A percentile compares a stretch with the other conserved stretches of the same genome.
These are phyloP conservation scores for Andrena dorsata DNA, from an alignment of 2,888 invertebrate species.

Conservation along the genomic window DNA sequence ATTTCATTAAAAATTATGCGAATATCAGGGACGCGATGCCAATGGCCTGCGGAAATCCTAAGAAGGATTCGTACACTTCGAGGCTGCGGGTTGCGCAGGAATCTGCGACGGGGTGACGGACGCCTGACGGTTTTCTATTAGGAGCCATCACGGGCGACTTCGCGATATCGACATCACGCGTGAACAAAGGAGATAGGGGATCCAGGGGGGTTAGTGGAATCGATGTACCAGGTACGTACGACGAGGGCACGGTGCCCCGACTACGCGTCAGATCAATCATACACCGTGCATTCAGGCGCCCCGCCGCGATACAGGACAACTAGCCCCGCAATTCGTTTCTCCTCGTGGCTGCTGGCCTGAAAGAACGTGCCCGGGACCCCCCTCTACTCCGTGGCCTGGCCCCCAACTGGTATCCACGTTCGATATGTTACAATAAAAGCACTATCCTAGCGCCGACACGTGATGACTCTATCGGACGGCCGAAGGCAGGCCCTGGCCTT, in stretches of 20 bases:
- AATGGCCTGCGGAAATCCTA: no score
- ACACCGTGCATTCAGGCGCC: conserved; percentile 73
- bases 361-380: conserved; percentile 62
- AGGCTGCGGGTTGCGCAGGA: background rate
- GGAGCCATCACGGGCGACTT: background rate
- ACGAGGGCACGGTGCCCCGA: conserved; percentile 52
- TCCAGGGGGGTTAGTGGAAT: conserved; percentile 27
- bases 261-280: conserved; percentile 84
- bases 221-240: conserved; percentile 60
- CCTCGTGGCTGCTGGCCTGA: conserved; percentile 58
- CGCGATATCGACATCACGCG: conserved; percentile 10
- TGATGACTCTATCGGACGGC: conserved; percentile 79
- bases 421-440: conserved; percentile 78
- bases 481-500: conserved; percentile 65
- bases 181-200: conserved; percentile 20
- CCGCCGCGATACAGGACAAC: conserved; percentile 82
- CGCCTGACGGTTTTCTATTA: background rate
- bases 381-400: conserved; percentile 38
- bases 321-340: conserved; percentile 75
- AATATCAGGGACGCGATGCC: no score
- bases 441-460: conserved; percentile 77
- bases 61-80: background rate
- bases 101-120: background rate
- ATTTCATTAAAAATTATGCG: no score
- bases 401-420: conserved; percentile 62